Base-by-base conservation (phyloP, 2,888 invertebrate genomes). In the Tenthredo mesomela region DNA sequence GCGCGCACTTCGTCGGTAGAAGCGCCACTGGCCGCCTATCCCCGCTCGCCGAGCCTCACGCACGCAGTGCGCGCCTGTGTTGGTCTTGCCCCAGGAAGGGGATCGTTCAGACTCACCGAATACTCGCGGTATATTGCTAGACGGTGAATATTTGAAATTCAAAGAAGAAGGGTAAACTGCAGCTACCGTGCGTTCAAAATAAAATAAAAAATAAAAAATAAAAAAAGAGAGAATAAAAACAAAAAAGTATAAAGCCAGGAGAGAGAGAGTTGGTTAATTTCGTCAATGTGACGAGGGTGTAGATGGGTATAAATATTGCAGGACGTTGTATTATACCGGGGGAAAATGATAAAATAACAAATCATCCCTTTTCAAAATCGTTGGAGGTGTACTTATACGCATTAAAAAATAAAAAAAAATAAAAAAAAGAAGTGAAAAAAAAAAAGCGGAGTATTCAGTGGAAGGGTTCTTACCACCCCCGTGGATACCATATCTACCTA, bases 221-320 rank as follows among this genome's bases (percentile, higher is more conserved):
- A 0, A n/a, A 7, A 54, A 54, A 6, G n/a, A 50, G 3, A 0
- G 50, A 5, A 18, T n/a, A 54, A n/a, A 5, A 50, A 50, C 0
- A 5, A 50, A 50, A 18, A 6, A 18, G 18, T 5, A 50, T n/a
- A 7, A 54, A 54, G 2, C 18, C 12, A 7, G 54, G 1, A 54
- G 54, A 54, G 61, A 61, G 61, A 54, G 61, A 61, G 61, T 25
- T 61, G 5, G 61, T 25, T 61, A 61, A 61, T 61, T 61, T 61
- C 25, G 4, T 25, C 10, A 25, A 61, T 21, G 25, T 61, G 61
- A 61, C 61, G 61, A 61, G 61, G 61, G 61, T 61, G n/a, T 54
- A 50, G 4, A n/a, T 18, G 18, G 18, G 50, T 50, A 18, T 50
- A 18, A 18, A 6, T 18, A 5, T n/a, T 7, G 61, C 21, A 10